Evolutionary conservation across 2,113 vertebrate genomes (phyloP), one percentile per base, ranked within the genome.

Genomic region (Varanus komodoensis): DNA sequence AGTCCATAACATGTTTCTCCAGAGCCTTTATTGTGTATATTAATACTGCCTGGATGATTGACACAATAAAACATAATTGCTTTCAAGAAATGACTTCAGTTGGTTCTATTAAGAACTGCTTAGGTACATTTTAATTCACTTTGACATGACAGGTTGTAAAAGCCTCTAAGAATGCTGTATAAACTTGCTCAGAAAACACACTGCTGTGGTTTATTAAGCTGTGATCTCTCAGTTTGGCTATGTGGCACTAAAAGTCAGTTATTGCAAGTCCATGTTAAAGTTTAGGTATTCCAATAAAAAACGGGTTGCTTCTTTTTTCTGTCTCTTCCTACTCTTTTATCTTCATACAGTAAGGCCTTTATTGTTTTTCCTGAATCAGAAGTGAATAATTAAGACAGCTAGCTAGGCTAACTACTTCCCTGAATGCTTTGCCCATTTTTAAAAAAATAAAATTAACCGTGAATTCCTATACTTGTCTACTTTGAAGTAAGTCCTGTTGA

Each of bases 101-200:
- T 92, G 93, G 87, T 87, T 93, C 75, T 88, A 93, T 93, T 94
- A 95, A 91, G 85, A 84, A 78, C 83, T 93, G 91, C 90, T 95
- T 94, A 88, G n/a, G 75, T 75, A 90, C 71, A 82, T 84, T 95
- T 94, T 92, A 93, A 95, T 93, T 94, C 83, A 91, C 52, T 93
- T 92, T 92, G 94, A 91, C 91, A 93, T 50, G 44, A 84, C 38
- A 92, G 78, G 71, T 19, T 93, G 91, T 89, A 82, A 92, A 93
- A 93, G 92, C 87, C 87, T 91, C 89, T 90, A 3, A 69, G 32
- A 64, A n/a, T 90, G 84, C 32, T 75, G 75, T 74, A 91, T 86
- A 93, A 95, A 83, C 38, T 86, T 93, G 19, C 86, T 91, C 82
- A 89, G 67, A 87, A 1, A 34, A n/a, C n/a, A 87, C 91, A 75